Percentiles rank a stretch among this genome's conserved stretches.
These are phyloP conservation scores for Orcinus orca DNA, from an alignment of 2,113 vertebrate species.

Conservation along the genomic window DNA sequence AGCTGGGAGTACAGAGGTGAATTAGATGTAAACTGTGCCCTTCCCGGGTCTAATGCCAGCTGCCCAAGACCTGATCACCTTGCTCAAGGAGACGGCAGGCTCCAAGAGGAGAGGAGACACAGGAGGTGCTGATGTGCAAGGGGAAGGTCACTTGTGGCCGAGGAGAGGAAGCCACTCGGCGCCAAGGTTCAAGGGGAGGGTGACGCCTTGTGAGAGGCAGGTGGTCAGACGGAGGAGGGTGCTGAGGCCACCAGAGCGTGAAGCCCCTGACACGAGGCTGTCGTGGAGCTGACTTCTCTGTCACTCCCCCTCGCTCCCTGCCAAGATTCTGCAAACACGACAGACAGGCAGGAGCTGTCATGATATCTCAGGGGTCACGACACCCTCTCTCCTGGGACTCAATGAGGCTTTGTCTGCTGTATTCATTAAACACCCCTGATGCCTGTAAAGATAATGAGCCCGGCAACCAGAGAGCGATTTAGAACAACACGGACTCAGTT, in stretches of 20 bases:
- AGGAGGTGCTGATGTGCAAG: neutral
- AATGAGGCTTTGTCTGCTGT: neutral
- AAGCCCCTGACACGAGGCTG: neutral
- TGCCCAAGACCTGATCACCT: neutral
- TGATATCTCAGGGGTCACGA: neutral
- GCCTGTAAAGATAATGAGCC: neutral
- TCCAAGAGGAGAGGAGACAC: neutral
- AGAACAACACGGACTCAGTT: neutral
- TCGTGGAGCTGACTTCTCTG: neutral
- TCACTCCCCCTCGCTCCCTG: neutral
- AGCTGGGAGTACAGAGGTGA: neutral
- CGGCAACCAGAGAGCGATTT: neutral
- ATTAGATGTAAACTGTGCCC: neutral
- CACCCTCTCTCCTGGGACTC: neutral
- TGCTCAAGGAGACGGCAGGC: neutral
- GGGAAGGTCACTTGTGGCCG: neutral
- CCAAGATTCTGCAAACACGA: neutral
- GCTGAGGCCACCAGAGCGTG: neutral
- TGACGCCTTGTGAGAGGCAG: neutral
- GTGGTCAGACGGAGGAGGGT: neutral
- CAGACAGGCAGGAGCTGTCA: neutral
- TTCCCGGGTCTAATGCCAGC: neutral
- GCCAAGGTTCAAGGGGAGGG: neutral
- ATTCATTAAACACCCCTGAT: neutral
- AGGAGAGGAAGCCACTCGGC: neutral